phyloP scores from a whole-genome alignment of 2,113 vertebrate species.

The Malaclemys terrapin region DNA sequence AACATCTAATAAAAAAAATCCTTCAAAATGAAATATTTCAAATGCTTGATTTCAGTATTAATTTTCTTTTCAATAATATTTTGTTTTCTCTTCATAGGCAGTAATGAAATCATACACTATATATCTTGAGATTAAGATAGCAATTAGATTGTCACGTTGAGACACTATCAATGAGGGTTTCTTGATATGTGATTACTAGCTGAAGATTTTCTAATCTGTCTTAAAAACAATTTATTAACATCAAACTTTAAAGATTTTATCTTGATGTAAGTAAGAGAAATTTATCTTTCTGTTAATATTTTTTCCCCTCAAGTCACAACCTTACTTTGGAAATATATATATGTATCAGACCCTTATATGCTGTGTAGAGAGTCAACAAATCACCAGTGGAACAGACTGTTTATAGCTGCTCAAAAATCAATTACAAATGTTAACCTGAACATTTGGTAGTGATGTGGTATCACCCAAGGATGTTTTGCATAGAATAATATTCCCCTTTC shows the following conservation, averaged over 20 bases:
- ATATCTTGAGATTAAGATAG: not conserved
- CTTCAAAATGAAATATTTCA: not conserved
- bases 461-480: not conserved
- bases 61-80: not conserved
- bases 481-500: not conserved
- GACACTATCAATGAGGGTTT: not conserved
- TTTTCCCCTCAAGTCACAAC: not conserved
- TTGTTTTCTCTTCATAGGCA: not conserved
- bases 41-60: not conserved
- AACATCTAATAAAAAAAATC: not conserved
- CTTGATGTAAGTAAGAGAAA: not conserved
- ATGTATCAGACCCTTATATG: not conserved
- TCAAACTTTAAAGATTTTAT: conserved; percentile 20
- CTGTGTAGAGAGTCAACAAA: not conserved
- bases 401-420: conserved; percentile 5
- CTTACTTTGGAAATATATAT: not conserved
- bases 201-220: not conserved
- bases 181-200: conserved; percentile 13
- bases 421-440: not conserved
- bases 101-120: not conserved
- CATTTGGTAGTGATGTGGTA: not conserved
- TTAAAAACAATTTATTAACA: conserved; percentile 9
- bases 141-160: conserved; percentile 8
- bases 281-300: conserved; percentile 1
- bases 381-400: not conserved